A percentile compares a stretch with the other conserved stretches of the same genome.
Evolutionary conservation across 2,888 invertebrate species (phyloP).

Genomic region (Zonitis immaculata): DNA sequence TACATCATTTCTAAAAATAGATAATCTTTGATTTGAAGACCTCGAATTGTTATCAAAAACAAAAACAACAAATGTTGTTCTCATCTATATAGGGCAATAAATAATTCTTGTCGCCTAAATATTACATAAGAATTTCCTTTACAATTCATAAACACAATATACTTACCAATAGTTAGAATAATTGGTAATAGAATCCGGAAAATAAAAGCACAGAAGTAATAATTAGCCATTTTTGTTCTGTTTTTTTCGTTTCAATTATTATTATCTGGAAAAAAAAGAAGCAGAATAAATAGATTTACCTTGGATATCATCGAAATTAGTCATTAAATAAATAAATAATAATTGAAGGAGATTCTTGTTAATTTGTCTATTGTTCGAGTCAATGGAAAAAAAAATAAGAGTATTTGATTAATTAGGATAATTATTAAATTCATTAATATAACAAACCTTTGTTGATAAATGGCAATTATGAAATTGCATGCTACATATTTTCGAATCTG

Average conservation of each 20-base stretch:
- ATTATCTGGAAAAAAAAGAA: conserved; percentile 16
- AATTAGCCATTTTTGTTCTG: conserved; percentile 45
- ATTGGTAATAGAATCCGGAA: conserved; percentile 52
- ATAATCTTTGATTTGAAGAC: no score
- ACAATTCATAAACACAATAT: no score
- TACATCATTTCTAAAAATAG: no score
- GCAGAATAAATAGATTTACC: not conserved
- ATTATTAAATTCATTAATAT: not conserved
- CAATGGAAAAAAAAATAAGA: not conserved
- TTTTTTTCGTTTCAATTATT: no score
- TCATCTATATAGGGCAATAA: no score
- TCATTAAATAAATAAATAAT: no score
- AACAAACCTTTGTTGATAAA: not conserved
- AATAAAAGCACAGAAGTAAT: conserved; percentile 49
- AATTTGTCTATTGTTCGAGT: not conserved
- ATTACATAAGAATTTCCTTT: no score
- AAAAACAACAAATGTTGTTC: no score
- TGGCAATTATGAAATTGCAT: not conserved
- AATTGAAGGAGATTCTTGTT: not conserved
- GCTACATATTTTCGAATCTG: conserved; percentile 4
- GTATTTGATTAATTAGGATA: not conserved
- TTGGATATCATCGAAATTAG: no score
- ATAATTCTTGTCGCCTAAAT: no score
- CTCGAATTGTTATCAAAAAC: no score
- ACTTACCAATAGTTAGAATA: conserved; percentile 54